Evolutionary conservation across 1,140 invertebrate species (phyloP), one percentile per base, ranked within the genome.

Genomic region (Zaprionus camerounensis): DNA sequence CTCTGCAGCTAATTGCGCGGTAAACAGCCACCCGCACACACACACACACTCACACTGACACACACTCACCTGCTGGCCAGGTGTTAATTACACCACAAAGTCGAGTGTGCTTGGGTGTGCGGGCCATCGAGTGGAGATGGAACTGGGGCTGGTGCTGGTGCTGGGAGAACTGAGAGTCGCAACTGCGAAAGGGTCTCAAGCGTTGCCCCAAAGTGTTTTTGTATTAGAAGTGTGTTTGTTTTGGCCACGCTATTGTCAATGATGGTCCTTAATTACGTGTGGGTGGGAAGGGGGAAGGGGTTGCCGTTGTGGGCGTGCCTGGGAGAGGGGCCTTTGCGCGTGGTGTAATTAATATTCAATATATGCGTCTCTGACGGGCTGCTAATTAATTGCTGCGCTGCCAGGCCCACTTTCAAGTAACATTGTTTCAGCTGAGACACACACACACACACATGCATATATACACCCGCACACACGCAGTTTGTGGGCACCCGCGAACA

Each of bases 271-370:
- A 87, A 87, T 87, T 78, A 83, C 70, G n/a, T 22, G 59, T 28
- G 20, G 31, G 15, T 5, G 46, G 57, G 53, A 61, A 20, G 65
- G 20, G 26, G 9, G 5, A 11, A 31, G 11, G 22, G 61, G 31
- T 34, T 34, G 31, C 9, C 9, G 9, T n/a, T 11, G 9, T 26
- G 13, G 4, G 22, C 15, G 22, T 9, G 31, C 51, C 51, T 41
- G 41, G 53, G 74, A 28, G 56, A n/a, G 12, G 28, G 46, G 13
- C 9, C 2, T 17, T 49, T 13, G 63, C 44, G 58, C 20, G 62
- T 64, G 72, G 55, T 75, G 80, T 90, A 90, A 87, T 87, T 87
- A 88, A 88, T 90, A 87, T 87, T 84, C 84, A 84, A 90, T 87
- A 87, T 87, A 75, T 74, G 81, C 71, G 63, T 26, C 57, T 61